These are phyloP conservation scores for Aleiodes leptofemur DNA, from an alignment of 2,888 invertebrate genomes.

Conservation along the genomic window DNA sequence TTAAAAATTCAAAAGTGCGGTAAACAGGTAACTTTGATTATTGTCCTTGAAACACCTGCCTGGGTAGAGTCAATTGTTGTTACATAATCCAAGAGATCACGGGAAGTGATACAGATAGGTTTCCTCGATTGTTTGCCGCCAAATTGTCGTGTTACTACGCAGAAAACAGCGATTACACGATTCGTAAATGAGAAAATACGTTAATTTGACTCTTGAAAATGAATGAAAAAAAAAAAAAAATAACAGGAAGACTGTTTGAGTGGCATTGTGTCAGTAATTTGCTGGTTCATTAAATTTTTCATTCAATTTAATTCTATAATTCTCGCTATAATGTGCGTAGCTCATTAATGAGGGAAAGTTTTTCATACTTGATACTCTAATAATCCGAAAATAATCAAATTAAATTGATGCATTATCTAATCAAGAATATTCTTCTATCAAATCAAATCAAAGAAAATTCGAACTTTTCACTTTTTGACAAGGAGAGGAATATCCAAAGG, in stretches of 20 bases:
- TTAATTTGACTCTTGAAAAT: neutral
- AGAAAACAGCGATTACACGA: conserved; percentile 32
- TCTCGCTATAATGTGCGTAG: neutral
- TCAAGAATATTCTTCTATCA: no score
- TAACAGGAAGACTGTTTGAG: conserved; percentile 34
- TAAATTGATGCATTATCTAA: neutral
- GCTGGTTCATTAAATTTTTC: conserved; percentile 16
- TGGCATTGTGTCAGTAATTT: conserved; percentile 15
- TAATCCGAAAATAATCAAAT: conserved; percentile 2
- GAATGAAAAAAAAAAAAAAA: neutral
- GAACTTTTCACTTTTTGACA: no score
- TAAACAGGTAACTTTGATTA: conserved; percentile 27
- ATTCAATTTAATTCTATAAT: neutral
- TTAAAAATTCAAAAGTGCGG: conserved; percentile 8
- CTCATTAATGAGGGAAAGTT: conserved; percentile 25
- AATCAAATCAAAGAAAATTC: no score
- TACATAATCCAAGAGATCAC: conserved; percentile 57
- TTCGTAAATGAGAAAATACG: conserved; percentile 2
- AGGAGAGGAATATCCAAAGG: no score
- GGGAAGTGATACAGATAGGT: conserved; percentile 61
- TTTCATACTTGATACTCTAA: conserved; percentile 1
- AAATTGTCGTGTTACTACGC: conserved; percentile 44
- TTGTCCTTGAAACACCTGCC: conserved; percentile 62
- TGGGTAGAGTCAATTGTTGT: conserved; percentile 42
- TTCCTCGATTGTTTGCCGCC: conserved; percentile 57